phyloP scores from a whole-genome alignment of 2,888 invertebrate genomes.

The Aphidoletes aphidimyza region DNA sequence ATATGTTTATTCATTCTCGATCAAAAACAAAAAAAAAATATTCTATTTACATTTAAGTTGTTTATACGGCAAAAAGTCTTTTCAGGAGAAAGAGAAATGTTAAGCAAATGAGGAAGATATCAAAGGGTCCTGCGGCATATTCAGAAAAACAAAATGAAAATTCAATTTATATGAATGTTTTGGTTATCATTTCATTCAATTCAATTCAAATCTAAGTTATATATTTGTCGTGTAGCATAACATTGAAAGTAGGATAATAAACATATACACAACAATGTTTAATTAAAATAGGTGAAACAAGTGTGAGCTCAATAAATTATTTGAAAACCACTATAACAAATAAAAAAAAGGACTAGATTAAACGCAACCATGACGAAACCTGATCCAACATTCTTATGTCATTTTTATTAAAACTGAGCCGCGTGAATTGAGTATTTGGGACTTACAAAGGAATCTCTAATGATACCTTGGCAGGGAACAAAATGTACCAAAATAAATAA shows the following conservation, averaged over 20 bases:
- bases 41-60: neutral
- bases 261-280: too few relatives aligned
- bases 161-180: too few relatives aligned
- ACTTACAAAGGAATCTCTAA: neutral
- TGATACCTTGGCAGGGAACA: neutral
- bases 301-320: neutral
- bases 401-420: neutral
- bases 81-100: neutral
- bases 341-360: neutral
- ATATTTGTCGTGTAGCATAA: neutral
- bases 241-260: neutral
- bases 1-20: neutral
- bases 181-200: too few relatives aligned
- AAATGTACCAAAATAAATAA: too few relatives aligned
- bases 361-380: conserved; percentile 5
- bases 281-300: too few relatives aligned
- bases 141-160: too few relatives aligned
- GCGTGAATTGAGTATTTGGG: neutral
- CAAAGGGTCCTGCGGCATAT: too few relatives aligned
- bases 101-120: too few relatives aligned
- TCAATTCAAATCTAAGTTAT: neutral
- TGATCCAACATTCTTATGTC: neutral
- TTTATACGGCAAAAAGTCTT: neutral
- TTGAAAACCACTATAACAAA: neutral
- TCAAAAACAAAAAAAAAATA: too few relatives aligned